These are phyloP conservation scores for Siphlonurus alternatus DNA, from an alignment of 2,888 invertebrate genomes.

Conservation along the genomic window DNA sequence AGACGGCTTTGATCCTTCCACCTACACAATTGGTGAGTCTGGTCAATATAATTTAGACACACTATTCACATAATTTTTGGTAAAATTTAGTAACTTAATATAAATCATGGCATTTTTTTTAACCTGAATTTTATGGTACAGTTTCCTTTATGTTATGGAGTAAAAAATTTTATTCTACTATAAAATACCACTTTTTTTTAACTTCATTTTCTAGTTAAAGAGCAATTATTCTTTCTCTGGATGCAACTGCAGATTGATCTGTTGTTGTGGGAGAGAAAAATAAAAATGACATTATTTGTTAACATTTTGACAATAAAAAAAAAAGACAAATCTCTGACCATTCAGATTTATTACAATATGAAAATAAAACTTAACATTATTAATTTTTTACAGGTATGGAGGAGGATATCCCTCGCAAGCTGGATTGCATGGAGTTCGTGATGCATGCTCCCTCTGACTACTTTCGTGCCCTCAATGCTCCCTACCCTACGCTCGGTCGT, in stretches of 20 bases:
- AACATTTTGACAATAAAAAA: too few relatives aligned
- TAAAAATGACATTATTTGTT: too few relatives aligned
- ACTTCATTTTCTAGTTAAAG: too few relatives aligned
- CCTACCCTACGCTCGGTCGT: conserved; percentile 5
- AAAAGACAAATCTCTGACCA: too few relatives aligned
- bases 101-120: too few relatives aligned
- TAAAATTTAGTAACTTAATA: not conserved
- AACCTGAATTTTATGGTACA: not conserved
- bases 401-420: conserved; percentile 70
- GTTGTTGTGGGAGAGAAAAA: too few relatives aligned
- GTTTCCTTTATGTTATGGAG: not conserved
- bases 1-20: conserved; percentile 68
- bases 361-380: too few relatives aligned
- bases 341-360: too few relatives aligned
- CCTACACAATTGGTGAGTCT: conserved; percentile 68
- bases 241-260: too few relatives aligned
- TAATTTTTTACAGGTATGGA: conserved; percentile 61
- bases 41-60: not conserved
- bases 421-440: conserved; percentile 78
- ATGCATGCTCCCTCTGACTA: conserved; percentile 91
- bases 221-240: too few relatives aligned
- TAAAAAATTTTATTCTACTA: not conserved
- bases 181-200: not conserved
- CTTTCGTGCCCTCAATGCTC: conserved; percentile 40
- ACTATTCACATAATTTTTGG: not conserved